phyloP scores from a whole-genome alignment of 2,113 vertebrate species.

The Onychostruthus taczanowskii region DNA sequence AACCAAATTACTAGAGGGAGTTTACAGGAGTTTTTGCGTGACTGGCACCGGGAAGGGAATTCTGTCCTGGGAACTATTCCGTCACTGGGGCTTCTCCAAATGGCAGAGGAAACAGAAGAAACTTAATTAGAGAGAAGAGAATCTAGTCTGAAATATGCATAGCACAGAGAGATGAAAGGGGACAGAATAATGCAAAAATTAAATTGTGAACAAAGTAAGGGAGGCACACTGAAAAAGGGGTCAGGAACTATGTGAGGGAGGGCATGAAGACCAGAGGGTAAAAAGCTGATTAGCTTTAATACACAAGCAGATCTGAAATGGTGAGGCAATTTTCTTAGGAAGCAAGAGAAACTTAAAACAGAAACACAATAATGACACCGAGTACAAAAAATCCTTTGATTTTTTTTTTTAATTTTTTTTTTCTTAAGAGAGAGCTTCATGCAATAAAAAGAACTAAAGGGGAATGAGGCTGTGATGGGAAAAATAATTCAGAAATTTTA shows the following conservation, averaged over 20 bases:
- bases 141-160: neutral
- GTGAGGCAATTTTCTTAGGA: conserved; percentile 8
- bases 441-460: neutral
- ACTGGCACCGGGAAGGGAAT: neutral
- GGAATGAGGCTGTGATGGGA: neutral
- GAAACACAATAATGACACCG: neutral
- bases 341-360: conserved; percentile 7
- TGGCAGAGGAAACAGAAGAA: neutral
- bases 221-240: neutral
- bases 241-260: neutral
- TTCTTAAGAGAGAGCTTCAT: neutral
- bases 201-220: neutral
- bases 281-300: conserved; percentile 34
- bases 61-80: neutral
- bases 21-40: neutral
- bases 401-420: neutral
- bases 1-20: neutral
- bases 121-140: conserved; percentile 3
- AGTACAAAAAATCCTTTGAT: neutral
- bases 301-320: conserved; percentile 4
- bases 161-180: conserved; percentile 1
- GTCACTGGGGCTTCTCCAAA: neutral
- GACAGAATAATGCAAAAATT: neutral
- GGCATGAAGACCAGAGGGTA: neutral
- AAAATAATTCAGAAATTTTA: neutral